A percentile compares a stretch with the other conserved stretches of the same genome.
Conservation (phyloP, 2,888 invertebrate species). For the Platerodrilus igneus region DNA sequence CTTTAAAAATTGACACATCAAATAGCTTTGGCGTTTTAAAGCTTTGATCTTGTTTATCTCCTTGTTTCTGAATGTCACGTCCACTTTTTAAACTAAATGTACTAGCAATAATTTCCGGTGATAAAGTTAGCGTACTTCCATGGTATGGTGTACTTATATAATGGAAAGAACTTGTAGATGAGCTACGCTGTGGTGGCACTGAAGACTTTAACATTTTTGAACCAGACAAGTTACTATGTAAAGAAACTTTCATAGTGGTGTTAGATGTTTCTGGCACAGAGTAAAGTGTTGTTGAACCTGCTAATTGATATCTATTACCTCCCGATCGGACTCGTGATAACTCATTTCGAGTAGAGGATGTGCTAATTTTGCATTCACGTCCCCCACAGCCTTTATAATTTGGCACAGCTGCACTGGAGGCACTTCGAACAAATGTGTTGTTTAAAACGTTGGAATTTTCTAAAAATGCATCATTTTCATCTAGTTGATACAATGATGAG, state of each 20-base stretch:
- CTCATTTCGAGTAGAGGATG: constrained; percentile 51
- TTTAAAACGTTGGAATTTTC: constrained; percentile 40
- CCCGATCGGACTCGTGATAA: constrained; percentile 39
- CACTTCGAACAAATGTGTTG: constrained; percentile 59
- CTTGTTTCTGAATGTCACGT: constrained; percentile 46
- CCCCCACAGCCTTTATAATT: constrained; percentile 49
- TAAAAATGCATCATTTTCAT: constrained; percentile 41
- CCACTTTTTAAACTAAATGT: constrained; percentile 63
- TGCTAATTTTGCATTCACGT: constrained; percentile 58
- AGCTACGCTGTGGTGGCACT: constrained; percentile 64
- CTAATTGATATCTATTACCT: constrained; percentile 49
- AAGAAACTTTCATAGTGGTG: constrained; percentile 37
- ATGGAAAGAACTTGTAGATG: constrained; percentile 77
- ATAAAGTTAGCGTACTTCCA: constrained; percentile 75
- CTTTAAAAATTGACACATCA: constrained; percentile 66
- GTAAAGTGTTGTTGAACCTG: constrained; percentile 61
- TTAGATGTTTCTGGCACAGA: constrained; percentile 60
- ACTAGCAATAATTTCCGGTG: constrained; percentile 72
- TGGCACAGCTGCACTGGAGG: constrained; percentile 66
- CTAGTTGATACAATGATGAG: constrained; percentile 39
- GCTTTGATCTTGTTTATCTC: constrained; percentile 32
- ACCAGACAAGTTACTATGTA: constrained; percentile 35
- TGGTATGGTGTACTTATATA: constrained; percentile 83
- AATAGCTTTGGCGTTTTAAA: constrained; percentile 62
- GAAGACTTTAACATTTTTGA: neutral